Base-by-base conservation (phyloP, 2,113 vertebrate genomes). In the Tauraco erythrolophus region DNA sequence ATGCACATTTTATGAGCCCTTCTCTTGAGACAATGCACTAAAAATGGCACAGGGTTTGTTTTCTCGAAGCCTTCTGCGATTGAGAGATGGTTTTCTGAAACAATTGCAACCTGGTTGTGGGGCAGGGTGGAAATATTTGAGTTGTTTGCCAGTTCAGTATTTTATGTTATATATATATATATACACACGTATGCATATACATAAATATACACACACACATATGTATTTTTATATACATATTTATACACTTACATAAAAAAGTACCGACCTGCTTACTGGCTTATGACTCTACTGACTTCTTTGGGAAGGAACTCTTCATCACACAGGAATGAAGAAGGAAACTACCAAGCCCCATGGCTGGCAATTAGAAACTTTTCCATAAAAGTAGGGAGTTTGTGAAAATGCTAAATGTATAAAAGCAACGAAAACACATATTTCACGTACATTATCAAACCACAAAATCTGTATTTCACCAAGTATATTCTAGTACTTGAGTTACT, bases 361-460 rank as follows among this genome's bases (percentile, higher is more conserved):
- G 41, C 35, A 89, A 41, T 15, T 4, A 22, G 31, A 65, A 80
- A 43, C 58, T 19, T 12, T 13, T 22, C 76, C 66, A 35, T 7
- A 58, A 54, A 54, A 1, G 12, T 4, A 10, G 33, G 18, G 25
- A 70, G 45, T 22, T 19, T 25, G 45, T 27, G 48, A 5, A 31
- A 76, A 65, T 4, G 33, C 13, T 31, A 12, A 80, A 48, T 16
- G 10, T 2, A 31, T 10, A 30, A 61, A 27, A 61, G 28, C 13
- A 31, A 25, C 11, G 19, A 72, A 64, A 61, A 5, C 5, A 19
- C 1, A 0, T 18, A 46, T 75, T 61, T 57, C 61, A 35, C 18
- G 4, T 10, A 22, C 3, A 48, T 16, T 4, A 23, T 0, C 3
- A 48, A 35, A 66, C 57, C 64, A 54, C 7, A 33, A 51, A 51